These are phyloP conservation scores for Pogona vitticeps DNA, from an alignment of 2,113 vertebrate genomes.

Conservation along the genomic window DNA sequence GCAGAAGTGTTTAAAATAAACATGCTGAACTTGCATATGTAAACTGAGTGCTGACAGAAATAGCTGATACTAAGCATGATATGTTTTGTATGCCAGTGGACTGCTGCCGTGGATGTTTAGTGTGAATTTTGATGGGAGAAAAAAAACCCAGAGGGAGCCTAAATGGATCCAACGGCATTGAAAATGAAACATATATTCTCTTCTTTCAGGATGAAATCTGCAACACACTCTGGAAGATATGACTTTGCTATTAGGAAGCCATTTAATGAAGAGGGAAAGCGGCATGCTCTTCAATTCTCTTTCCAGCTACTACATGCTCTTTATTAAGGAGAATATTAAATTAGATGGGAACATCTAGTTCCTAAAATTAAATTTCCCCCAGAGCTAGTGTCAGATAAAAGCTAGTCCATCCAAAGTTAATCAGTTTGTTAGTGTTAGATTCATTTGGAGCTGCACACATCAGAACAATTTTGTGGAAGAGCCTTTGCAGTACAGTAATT, in stretches of 20 bases:
- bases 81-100: background rate
- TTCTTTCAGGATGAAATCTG: background rate
- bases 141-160: background rate
- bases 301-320: slow-evolving; percentile 53
- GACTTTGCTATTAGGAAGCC: background rate
- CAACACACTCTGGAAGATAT: background rate
- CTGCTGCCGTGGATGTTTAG: background rate
- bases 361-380: slow-evolving; percentile 50
- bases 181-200: background rate
- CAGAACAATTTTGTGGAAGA: slow-evolving; percentile 22
- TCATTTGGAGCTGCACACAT: slow-evolving; percentile 13
- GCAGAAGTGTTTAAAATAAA: background rate
- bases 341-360: slow-evolving; percentile 56
- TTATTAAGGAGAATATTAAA: slow-evolving; percentile 70
- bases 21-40: background rate
- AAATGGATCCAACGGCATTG: slow-evolving; percentile 12
- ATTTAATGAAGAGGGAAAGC: slow-evolving; percentile 36
- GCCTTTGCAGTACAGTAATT: slow-evolving; percentile 27
- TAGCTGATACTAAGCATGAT: background rate
- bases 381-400: slow-evolving; percentile 38
- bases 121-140: background rate
- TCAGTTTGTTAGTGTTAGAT: slow-evolving; percentile 45
- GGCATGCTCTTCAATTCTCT: slow-evolving; percentile 43
- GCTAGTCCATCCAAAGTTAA: slow-evolving; percentile 32
- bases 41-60: background rate